Evolutionary conservation across 2,113 vertebrate genomes (phyloP), one percentile per base, ranked within the genome.

Genomic region (Equus przewalskii): DNA sequence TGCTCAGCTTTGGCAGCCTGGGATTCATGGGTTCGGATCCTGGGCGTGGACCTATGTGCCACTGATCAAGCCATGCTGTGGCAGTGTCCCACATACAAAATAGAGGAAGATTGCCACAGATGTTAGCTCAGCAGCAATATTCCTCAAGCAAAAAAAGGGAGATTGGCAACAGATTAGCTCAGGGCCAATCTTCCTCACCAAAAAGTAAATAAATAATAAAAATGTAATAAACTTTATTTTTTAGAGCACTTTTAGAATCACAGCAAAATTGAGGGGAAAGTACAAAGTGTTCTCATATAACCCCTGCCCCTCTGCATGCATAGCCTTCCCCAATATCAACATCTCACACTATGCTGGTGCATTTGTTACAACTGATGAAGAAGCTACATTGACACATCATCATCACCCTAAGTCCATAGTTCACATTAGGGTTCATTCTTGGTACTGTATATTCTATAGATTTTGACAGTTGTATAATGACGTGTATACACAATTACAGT

Each of bases 281-380:
- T 13, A 49, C 2, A 75, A 41, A 41, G 36, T 41, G 6, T 65
- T 56, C 2, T 6, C 14, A 67, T 28, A 49, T 30, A 46, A 6
- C 5, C 2, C 3, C 18, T 24, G 6, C 0, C 1, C 33, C 7
- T 54, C 44, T 3, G 11, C 16, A 41, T 49, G 2, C 9, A 14
- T n/a, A 21, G 1, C 13, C 44, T 92, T 8, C 26, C 5, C 49
- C 22, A 36, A 36, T 89, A 28, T n/a, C 33, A 79, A 18, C 54
- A 51, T 14, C 2, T 19, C 2, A 15, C 6, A 33, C 10, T 11
- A 10, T 1, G 36, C 3, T 58, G 56, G 7, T 30, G 16, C 4
- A 26, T 76, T 62, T 69, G 15, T 86, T 81, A 41, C 8, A 46
- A 13, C 16, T 16, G n/a, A 69, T 15, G 51, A 54, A 54, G 64